Percentiles rank a stretch among this genome's conserved stretches.
These are phyloP conservation scores for Xylophagus ater DNA, from an alignment of 2,888 invertebrate species.

Conservation along the genomic window DNA sequence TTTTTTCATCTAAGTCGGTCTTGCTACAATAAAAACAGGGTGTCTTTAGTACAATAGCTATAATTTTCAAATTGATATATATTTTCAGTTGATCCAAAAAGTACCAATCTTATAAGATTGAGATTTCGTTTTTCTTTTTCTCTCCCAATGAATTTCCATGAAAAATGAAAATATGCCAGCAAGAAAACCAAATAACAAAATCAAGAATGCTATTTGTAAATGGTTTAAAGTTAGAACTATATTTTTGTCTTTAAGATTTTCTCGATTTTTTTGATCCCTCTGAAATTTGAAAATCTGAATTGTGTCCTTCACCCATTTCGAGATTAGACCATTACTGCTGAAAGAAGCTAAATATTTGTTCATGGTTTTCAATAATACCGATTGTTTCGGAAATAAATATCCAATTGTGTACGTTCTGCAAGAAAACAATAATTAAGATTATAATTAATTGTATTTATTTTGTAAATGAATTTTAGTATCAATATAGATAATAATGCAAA, in stretches of 20 bases:
- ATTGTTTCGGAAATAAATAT: constrained; percentile 19
- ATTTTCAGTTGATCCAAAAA: too few relatives aligned
- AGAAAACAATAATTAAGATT: too few relatives aligned
- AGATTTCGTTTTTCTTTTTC: too few relatives aligned
- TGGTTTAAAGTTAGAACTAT: constrained; percentile 14
- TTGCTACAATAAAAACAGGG: too few relatives aligned
- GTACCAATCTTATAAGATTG: too few relatives aligned
- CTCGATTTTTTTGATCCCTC: constrained; percentile 11
- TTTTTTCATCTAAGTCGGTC: too few relatives aligned
- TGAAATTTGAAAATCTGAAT: constrained; percentile 11
- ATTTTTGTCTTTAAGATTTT: constrained; percentile 4
- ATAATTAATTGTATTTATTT: too few relatives aligned
- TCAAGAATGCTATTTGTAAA: constrained; percentile 17
- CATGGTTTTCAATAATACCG: constrained; percentile 16
- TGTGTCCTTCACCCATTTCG: constrained; percentile 19
- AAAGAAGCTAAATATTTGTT: constrained; percentile 16
- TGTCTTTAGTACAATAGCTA: too few relatives aligned
- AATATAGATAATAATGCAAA: too few relatives aligned
- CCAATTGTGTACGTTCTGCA: constrained; percentile 16
- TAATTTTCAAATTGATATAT: too few relatives aligned
- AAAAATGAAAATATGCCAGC: constrained; percentile 1
- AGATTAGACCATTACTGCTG: constrained; percentile 15
- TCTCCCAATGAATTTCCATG: constrained; percentile 4
- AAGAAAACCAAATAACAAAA: constrained; percentile 10
- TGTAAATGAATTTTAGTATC: too few relatives aligned